phyloP scores from a whole-genome alignment of 2,113 vertebrate species.

The Mionectes macconnelli region DNA sequence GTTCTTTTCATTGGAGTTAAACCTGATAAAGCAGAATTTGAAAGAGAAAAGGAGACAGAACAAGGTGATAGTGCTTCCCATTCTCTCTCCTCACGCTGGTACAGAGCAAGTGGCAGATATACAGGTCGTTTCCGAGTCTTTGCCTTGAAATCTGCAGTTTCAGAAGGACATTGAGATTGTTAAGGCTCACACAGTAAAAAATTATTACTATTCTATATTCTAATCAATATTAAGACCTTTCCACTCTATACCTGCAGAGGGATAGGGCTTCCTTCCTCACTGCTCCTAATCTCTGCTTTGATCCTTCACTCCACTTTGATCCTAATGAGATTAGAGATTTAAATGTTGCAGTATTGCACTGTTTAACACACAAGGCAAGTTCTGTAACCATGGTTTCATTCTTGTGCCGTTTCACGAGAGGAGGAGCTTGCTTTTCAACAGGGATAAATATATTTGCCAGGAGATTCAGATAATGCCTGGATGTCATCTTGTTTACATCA shows the following conservation, averaged over 20 bases:
- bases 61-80: neutral
- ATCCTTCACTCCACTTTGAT: neutral
- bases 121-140: neutral
- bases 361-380: neutral
- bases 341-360: neutral
- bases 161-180: neutral
- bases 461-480: neutral
- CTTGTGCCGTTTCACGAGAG: neutral
- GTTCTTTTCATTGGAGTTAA: neutral
- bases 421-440: neutral
- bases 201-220: neutral
- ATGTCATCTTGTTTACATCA: neutral
- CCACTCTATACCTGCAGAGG: neutral
- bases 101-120: rapidly evolving
- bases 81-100: rapidly evolving
- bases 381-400: conserved; percentile 27
- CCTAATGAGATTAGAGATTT: neutral
- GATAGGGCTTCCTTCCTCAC: neutral
- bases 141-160: neutral
- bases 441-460: neutral
- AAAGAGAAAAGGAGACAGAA: neutral
- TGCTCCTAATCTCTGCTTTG: neutral
- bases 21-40: rapidly evolving
- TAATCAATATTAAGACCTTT: neutral
- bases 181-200: neutral